phyloP scores from a whole-genome alignment of 2,113 vertebrate species.

The Nothoprocta perdicaria region DNA sequence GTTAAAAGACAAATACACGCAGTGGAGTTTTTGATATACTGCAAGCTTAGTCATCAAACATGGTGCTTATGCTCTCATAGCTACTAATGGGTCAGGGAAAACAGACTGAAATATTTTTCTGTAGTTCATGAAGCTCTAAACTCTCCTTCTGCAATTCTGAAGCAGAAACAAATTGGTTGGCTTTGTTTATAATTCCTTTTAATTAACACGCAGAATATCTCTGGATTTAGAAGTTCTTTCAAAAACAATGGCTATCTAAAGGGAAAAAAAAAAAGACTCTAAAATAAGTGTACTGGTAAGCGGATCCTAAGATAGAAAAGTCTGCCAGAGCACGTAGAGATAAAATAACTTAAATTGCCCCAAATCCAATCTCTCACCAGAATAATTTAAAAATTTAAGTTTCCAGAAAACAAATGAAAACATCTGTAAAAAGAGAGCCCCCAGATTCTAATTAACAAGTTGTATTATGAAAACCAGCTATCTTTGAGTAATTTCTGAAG shows the following conservation, averaged over 20 bases:
- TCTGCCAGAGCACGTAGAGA: not conserved
- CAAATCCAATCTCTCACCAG: not conserved
- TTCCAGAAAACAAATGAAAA: not conserved
- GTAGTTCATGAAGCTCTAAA: not conserved
- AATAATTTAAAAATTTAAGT: not conserved
- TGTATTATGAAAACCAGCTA: not conserved
- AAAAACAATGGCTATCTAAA: not conserved
- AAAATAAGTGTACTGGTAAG: not conserved
- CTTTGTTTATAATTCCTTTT: not conserved
- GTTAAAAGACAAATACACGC: not conserved
- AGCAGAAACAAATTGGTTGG: not conserved
- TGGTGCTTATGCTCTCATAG: not conserved
- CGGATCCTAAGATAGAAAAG: not conserved
- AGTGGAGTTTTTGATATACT: not conserved
- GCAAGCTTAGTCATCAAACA: not conserved
- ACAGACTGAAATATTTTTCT: not conserved
- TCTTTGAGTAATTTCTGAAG: not conserved
- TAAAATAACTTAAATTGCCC: not conserved
- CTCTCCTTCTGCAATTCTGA: not conserved
- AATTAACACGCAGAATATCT: constrained; percentile 6
- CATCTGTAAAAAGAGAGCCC: not conserved
- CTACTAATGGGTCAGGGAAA: not conserved
- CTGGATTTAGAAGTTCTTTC: constrained; percentile 12
- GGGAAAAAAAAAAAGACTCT: not conserved
- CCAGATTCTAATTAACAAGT: not conserved